These are phyloP conservation scores for Cryptotis parvus DNA, from an alignment of 2,113 vertebrate genomes.

Conservation along the genomic window DNA sequence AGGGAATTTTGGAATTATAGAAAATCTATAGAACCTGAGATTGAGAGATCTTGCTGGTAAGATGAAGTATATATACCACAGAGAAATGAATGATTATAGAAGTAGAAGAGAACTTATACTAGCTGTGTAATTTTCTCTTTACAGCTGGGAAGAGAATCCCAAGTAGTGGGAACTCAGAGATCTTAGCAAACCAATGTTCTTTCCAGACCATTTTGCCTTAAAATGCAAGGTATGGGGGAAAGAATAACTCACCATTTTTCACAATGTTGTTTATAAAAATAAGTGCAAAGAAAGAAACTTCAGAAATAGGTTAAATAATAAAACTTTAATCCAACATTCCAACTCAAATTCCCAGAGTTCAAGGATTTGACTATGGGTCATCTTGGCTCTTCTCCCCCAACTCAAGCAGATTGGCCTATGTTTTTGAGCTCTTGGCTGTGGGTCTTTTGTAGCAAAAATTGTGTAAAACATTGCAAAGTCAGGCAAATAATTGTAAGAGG, in stretches of 20 bases:
- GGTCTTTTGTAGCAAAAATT: conserved; percentile 59
- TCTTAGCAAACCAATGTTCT: neutral
- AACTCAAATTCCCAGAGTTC: conserved; percentile 81
- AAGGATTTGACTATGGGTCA: conserved; percentile 76
- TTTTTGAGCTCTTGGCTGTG: conserved; percentile 66
- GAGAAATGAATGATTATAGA: neutral
- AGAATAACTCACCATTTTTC: conserved; percentile 75
- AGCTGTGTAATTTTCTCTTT: neutral
- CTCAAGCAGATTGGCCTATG: conserved; percentile 74
- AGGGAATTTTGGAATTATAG: neutral
- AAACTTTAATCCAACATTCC: conserved; percentile 83
- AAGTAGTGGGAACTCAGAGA: neutral
- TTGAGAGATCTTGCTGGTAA: no score
- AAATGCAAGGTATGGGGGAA: conserved; percentile 49
- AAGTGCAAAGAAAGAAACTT: neutral
- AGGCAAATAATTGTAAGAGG: conserved; percentile 71
- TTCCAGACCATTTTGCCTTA: neutral
- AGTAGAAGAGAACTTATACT: neutral
- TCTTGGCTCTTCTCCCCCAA: conserved; percentile 58
- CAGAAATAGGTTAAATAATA: conserved; percentile 66
- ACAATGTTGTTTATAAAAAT: conserved; percentile 67
- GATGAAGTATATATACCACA: neutral
- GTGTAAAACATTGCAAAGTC: conserved; percentile 63
- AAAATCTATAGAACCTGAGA: neutral
- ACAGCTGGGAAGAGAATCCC: neutral